A percentile compares a stretch with the other conserved stretches of the same genome.
These are phyloP conservation scores for Enteromius thamalakanensis DNA, from an alignment of 2,797 vertebrate genomes.

Conservation along the genomic window DNA sequence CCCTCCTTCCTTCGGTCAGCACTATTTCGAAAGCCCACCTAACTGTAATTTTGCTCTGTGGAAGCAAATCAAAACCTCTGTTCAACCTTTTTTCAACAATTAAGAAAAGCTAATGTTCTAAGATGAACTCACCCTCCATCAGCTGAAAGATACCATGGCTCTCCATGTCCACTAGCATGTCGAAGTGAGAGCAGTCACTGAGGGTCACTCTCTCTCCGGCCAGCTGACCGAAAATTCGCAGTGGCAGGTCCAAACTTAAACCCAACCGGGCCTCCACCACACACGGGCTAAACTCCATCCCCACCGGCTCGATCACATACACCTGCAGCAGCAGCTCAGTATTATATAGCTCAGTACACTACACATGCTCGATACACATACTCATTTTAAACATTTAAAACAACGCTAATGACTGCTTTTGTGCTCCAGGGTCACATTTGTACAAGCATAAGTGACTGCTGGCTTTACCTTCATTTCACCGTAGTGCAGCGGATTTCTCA, in stretches of 20 bases:
- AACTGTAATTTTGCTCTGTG: neutral
- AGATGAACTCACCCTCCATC: slow-evolving; percentile 77
- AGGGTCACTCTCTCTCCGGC: slow-evolving; percentile 78
- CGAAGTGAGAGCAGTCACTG: slow-evolving; percentile 93
- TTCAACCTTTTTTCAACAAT: neutral
- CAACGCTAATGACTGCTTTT: neutral
- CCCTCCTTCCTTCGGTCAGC: neutral
- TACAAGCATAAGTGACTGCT: neutral
- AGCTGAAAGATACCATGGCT: slow-evolving; percentile 83
- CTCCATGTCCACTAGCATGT: slow-evolving; percentile 86
- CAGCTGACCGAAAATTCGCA: slow-evolving; percentile 84
- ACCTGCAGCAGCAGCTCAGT: slow-evolving; percentile 75
- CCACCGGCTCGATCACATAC: slow-evolving; percentile 88
- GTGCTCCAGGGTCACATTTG: neutral
- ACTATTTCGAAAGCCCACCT: neutral
- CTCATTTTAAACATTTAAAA: no score
- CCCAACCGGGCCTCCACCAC: slow-evolving; percentile 86
- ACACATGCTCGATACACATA: no score
- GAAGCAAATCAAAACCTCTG: neutral
- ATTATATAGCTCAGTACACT: neutral
- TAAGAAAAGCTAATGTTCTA: neutral
- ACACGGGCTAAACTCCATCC: slow-evolving; percentile 90
- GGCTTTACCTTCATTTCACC: slow-evolving; percentile 89
- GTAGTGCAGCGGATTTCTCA: slow-evolving; percentile 87
- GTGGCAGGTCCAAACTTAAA: slow-evolving; percentile 85